phyloP scores from a whole-genome alignment of 1,140 invertebrate species.

The Maniola jurtina region DNA sequence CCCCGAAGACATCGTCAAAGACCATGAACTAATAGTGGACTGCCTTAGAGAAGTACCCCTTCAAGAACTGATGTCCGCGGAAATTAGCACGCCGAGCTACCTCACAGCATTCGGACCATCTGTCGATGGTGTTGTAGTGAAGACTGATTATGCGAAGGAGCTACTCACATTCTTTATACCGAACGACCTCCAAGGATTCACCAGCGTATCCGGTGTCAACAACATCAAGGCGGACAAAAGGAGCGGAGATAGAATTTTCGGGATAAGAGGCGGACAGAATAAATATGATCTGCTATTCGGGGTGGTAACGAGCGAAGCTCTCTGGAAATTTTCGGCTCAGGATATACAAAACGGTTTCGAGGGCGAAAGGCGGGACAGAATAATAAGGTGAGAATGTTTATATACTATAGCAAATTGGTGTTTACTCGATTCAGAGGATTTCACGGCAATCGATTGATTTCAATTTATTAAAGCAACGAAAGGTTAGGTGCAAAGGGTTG shows the following conservation, averaged over 20 bases:
- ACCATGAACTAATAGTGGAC: slow-evolving; percentile 90
- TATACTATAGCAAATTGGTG: slow-evolving; percentile 42
- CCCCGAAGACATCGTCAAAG: slow-evolving; percentile 86
- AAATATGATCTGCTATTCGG: slow-evolving; percentile 91
- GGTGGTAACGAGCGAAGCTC: slow-evolving; percentile 90
- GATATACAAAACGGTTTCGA: slow-evolving; percentile 95
- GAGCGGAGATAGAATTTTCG: slow-evolving; percentile 75
- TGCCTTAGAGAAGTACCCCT: slow-evolving; percentile 88
- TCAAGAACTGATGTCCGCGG: slow-evolving; percentile 87
- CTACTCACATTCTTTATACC: slow-evolving; percentile 80
- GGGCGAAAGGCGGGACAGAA: slow-evolving; percentile 91
- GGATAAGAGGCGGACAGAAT: slow-evolving; percentile 74
- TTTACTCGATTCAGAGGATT: slow-evolving; percentile 29
- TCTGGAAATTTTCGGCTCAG: slow-evolving; percentile 89
- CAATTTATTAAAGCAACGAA: slow-evolving; percentile 4
- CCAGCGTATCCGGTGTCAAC: slow-evolving; percentile 62
- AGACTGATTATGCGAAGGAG: slow-evolving; percentile 87
- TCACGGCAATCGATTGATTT: slow-evolving; percentile 14
- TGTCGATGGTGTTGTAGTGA: slow-evolving; percentile 92
- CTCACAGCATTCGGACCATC: slow-evolving; percentile 91
- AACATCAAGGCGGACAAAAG: slow-evolving; percentile 82
- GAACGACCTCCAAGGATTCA: slow-evolving; percentile 53
- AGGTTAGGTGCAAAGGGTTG: not conserved
- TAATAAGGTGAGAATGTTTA: slow-evolving; percentile 81
- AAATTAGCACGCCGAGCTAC: slow-evolving; percentile 90